phyloP scores from a whole-genome alignment of 2,113 vertebrate genomes.

The Gracilinanus agilis region DNA sequence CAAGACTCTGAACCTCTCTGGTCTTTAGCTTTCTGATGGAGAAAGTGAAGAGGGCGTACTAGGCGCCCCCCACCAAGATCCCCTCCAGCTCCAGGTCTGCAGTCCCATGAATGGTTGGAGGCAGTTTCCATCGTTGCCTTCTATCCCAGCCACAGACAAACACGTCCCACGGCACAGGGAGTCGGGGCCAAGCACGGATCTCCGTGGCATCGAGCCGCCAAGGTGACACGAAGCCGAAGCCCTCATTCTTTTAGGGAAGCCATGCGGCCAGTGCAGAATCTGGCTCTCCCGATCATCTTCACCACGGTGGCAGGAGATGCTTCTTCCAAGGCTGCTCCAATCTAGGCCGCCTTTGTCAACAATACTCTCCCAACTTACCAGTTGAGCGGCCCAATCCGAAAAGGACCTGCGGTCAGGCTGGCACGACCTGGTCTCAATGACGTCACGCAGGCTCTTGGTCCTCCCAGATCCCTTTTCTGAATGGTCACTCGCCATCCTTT shows the following conservation, averaged over 20 bases:
- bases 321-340: neutral
- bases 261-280: neutral
- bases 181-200: neutral
- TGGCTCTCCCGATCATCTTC: neutral
- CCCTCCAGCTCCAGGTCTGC: neutral
- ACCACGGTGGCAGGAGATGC: neutral
- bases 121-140: neutral
- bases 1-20: neutral
- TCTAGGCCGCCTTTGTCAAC: neutral
- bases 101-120: neutral
- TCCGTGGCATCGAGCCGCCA: neutral
- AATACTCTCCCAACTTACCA: neutral
- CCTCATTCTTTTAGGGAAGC: neutral
- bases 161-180: neutral
- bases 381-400: neutral
- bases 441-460: neutral
- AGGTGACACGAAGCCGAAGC: rapidly evolving
- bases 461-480: neutral
- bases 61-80: neutral
- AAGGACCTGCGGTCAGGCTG: neutral
- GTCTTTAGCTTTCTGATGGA: neutral
- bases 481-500: neutral
- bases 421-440: neutral
- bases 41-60: neutral
- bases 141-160: neutral